phyloP scores from a whole-genome alignment of 2,888 invertebrate species.

The Microdon myrmicae region DNA sequence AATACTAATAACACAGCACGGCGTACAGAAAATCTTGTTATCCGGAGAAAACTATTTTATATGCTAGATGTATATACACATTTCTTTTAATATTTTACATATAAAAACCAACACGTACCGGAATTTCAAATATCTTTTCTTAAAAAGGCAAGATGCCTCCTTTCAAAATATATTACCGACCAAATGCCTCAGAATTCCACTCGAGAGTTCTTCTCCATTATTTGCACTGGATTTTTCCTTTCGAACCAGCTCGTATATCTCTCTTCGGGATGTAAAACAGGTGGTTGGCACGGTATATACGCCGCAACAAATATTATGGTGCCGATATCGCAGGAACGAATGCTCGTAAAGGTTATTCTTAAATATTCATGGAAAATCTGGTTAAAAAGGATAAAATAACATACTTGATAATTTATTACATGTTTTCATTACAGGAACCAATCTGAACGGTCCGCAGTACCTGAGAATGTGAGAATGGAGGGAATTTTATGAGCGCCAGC shows the following conservation, averaged over 20 bases:
- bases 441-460: conserved; percentile 29
- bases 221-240: background rate
- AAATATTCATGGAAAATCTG: conserved; percentile 44
- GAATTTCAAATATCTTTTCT: too few relatives aligned
- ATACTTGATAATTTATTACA: conserved; percentile 47
- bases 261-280: conserved; percentile 31
- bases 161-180: conserved; percentile 12
- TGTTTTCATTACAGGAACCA: conserved; percentile 47
- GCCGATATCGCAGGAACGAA: too few relatives aligned
- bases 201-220: conserved; percentile 8
- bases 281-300: conserved; percentile 32
- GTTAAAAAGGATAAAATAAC: conserved; percentile 47
- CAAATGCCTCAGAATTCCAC: conserved; percentile 20
- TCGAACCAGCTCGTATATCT: background rate
- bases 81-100: too few relatives aligned
- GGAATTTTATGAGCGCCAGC: conserved; percentile 7
- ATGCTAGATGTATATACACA: too few relatives aligned
- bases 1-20: too few relatives aligned
- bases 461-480: conserved; percentile 19
- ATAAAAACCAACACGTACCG: too few relatives aligned
- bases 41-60: too few relatives aligned
- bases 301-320: background rate
- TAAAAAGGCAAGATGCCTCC: too few relatives aligned
- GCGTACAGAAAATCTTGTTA: too few relatives aligned
- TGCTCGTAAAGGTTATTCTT: conserved; percentile 41